These are phyloP conservation scores for Ferdinandea cuprea DNA, from an alignment of 2,888 invertebrate genomes.

Conservation along the genomic window DNA sequence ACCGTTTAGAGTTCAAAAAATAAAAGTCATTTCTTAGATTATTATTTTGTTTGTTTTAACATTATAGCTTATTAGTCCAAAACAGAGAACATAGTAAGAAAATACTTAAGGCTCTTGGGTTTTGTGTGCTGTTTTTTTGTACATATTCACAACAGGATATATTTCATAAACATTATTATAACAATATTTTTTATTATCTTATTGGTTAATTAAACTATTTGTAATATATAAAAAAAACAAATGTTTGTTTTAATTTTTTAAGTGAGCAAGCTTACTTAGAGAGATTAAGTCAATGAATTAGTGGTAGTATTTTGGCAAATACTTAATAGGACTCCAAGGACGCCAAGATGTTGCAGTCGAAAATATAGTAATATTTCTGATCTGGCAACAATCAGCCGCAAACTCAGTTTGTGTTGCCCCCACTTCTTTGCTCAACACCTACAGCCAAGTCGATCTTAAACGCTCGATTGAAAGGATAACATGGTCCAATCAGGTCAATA, in stretches of 20 bases:
- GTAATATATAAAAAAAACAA: conserved; percentile 59
- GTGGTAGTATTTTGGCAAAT: too few species aligned
- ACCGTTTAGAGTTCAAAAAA: conserved; percentile 30
- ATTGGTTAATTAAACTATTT: conserved; percentile 68
- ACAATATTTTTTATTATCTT: conserved; percentile 50
- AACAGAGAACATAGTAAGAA: conserved; percentile 28
- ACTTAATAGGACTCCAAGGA: too few species aligned
- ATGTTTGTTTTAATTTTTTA: background rate
- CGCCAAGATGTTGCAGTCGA: too few species aligned
- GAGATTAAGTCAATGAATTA: too few species aligned
- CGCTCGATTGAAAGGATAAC: too few species aligned
- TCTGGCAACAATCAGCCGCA: too few species aligned
- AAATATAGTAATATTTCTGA: too few species aligned
- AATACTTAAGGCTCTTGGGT: conserved; percentile 47
- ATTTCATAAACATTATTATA: conserved; percentile 44
- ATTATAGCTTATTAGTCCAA: conserved; percentile 27
- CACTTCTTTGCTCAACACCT: too few species aligned
- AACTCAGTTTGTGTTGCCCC: too few species aligned
- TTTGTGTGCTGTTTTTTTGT: conserved; percentile 67
- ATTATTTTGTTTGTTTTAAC: conserved; percentile 20
- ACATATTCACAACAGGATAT: conserved; percentile 59
- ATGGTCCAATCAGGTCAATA: too few species aligned
- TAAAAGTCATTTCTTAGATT: conserved; percentile 23
- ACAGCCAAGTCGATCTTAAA: too few species aligned
- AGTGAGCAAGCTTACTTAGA: too few species aligned